phyloP scores from a whole-genome alignment of 2,888 invertebrate genomes.

The Laspeyria flexula region DNA sequence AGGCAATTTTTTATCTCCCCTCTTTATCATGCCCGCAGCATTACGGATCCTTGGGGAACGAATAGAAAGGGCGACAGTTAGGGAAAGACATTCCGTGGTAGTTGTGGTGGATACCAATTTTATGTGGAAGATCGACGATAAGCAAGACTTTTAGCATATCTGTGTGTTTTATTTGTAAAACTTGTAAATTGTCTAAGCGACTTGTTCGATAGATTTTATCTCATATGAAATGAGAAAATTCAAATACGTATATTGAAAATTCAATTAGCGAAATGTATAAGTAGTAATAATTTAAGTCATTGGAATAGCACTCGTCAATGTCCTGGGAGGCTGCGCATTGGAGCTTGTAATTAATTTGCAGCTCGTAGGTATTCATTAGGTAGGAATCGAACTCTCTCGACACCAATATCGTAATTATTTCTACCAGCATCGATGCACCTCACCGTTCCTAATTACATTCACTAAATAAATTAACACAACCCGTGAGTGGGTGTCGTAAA shows the following conservation, averaged over 20 bases:
- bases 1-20: conserved; percentile 77
- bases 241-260: conserved; percentile 9
- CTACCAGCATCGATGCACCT: conserved; percentile 28
- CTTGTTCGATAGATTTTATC: conserved; percentile 7
- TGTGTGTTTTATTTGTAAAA: conserved; percentile 32
- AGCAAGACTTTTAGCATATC: conserved; percentile 51
- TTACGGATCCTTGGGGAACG: conserved; percentile 66
- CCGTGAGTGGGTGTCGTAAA: too few species aligned
- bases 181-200: conserved; percentile 40
- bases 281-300: conserved; percentile 40
- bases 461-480: conserved; percentile 66
- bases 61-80: conserved; percentile 60
- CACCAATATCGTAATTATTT: conserved; percentile 59
- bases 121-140: conserved; percentile 61
- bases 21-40: conserved; percentile 59
- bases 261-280: conserved; percentile 43
- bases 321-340: conserved; percentile 46
- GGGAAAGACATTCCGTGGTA: conserved; percentile 53
- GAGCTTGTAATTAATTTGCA: conserved; percentile 65
- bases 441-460: conserved; percentile 65
- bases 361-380: conserved; percentile 65
- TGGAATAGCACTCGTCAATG: conserved; percentile 40
- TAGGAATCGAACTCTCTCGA: conserved; percentile 51
- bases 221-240: background rate
- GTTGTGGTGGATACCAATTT: conserved; percentile 62